Evolutionary conservation across 92 coral and sea anemone species (phyloP).

Genomic region (Desmophyllum pertusum): DNA sequence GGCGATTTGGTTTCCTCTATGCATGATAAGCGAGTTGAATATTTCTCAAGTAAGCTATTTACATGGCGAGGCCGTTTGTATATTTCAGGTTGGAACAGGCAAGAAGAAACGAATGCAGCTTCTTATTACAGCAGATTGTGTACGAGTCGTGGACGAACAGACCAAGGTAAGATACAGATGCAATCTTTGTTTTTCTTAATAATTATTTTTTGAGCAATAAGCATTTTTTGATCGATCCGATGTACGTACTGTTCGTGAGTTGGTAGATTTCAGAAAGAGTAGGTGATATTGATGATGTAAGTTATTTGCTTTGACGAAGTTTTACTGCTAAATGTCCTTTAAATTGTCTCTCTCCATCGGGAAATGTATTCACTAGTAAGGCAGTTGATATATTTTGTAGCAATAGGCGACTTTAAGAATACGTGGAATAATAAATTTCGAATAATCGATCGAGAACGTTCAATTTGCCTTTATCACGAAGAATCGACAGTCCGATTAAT

Average conservation of each 20-base stretch:
- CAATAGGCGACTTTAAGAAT: not conserved
- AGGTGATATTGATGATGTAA: constrained; percentile 4
- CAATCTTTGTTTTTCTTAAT: not conserved
- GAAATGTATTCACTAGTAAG: not conserved
- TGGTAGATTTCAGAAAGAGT: not conserved
- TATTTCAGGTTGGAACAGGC: constrained; percentile 62
- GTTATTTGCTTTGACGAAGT: not conserved
- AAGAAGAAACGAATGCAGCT: constrained; percentile 94
- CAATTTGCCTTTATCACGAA: not conserved
- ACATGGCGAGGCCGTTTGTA: no score
- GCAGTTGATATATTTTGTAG: not conserved
- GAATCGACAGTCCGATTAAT: not conserved
- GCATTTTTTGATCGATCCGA: not conserved
- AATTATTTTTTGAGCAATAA: not conserved
- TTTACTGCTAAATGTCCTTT: not conserved
- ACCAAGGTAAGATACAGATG: constrained; percentile 79
- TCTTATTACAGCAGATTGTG: constrained; percentile 93
- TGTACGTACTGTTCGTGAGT: not conserved
- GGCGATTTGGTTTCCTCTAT: not conserved
- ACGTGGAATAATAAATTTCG: constrained; percentile 21
- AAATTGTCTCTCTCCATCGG: not conserved
- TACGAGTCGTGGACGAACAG: constrained; percentile 96
- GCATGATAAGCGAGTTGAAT: not conserved
- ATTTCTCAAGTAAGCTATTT: no score
- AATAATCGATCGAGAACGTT: not conserved